Conservation (phyloP, 2,113 vertebrate species). For the Plecturocebus donacophilus region DNA sequence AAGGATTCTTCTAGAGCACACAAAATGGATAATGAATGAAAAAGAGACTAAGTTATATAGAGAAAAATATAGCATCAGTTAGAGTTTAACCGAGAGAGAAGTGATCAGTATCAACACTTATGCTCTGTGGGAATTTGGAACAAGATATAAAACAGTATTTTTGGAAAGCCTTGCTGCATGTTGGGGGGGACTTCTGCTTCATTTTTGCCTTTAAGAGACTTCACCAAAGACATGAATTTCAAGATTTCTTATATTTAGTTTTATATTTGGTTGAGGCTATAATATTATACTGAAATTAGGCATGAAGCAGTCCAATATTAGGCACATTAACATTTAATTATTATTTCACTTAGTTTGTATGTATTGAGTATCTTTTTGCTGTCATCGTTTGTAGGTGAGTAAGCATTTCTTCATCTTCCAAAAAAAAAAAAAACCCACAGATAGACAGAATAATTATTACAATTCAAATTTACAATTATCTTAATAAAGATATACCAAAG, state of each 20-base stretch:
- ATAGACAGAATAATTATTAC: not conserved
- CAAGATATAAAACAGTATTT: not conserved
- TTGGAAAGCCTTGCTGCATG: not conserved
- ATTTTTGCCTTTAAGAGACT: not conserved
- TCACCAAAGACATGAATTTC: not conserved
- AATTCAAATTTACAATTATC: not conserved
- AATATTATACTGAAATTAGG: not conserved
- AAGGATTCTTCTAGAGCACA: not conserved
- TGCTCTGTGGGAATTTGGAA: not conserved
- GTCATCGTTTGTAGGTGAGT: not conserved
- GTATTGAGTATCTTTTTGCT: not conserved
- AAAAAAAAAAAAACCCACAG: not conserved
- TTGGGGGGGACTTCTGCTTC: not conserved
- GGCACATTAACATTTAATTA: not conserved
- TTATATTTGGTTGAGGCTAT: not conserved
- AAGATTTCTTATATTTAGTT: not conserved
- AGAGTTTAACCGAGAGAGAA: not conserved
- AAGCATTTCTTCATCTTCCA: not conserved
- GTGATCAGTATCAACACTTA: not conserved
- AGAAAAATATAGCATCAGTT: not conserved
- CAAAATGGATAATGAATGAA: not conserved
- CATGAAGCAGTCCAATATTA: not conserved
- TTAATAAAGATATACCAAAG: not conserved
- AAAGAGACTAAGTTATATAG: not conserved
- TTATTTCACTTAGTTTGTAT: not conserved